These are phyloP conservation scores for Eurosta solidaginis DNA, from an alignment of 1,140 invertebrate species.

Conservation along the genomic window DNA sequence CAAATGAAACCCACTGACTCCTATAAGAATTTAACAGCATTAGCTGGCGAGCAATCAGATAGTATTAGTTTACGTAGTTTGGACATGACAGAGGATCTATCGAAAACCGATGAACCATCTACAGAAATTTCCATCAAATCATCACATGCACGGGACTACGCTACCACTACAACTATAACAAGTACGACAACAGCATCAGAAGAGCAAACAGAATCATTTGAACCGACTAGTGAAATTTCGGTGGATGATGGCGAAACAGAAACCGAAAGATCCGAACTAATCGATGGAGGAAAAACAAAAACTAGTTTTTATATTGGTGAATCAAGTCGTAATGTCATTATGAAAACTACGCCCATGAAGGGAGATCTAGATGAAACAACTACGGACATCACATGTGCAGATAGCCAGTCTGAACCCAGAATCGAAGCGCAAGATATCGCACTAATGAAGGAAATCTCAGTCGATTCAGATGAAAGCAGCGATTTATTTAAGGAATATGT, in stretches of 20 bases:
- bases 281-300: slow-evolving; percentile 39
- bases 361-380: background rate
- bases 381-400: slow-evolving; percentile 35
- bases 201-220: slow-evolving; percentile 54
- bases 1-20: slow-evolving; percentile 53
- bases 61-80: slow-evolving; percentile 54
- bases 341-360: slow-evolving; percentile 47
- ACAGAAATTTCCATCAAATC: slow-evolving; percentile 52
- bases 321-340: slow-evolving; percentile 56
- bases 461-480: slow-evolving; percentile 52
- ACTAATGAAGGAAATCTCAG: slow-evolving; percentile 54
- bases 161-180: slow-evolving; percentile 44
- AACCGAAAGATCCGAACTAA: slow-evolving; percentile 47
- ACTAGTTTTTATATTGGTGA: slow-evolving; percentile 59
- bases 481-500: slow-evolving; percentile 54
- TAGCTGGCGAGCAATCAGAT: slow-evolving; percentile 49
- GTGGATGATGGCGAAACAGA: slow-evolving; percentile 52
- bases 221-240: slow-evolving; percentile 53
- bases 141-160: slow-evolving; percentile 42
- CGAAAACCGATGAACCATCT: slow-evolving; percentile 54
- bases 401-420: background rate
- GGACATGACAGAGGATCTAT: slow-evolving; percentile 53
- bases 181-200: slow-evolving; percentile 47
- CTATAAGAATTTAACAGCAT: slow-evolving; percentile 48
- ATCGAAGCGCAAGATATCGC: slow-evolving; percentile 51